A percentile compares a stretch with the other conserved stretches of the same genome.
Evolutionary conservation across 1,140 invertebrate genomes (phyloP).

Genomic region (Calephelis virginiensis): DNA sequence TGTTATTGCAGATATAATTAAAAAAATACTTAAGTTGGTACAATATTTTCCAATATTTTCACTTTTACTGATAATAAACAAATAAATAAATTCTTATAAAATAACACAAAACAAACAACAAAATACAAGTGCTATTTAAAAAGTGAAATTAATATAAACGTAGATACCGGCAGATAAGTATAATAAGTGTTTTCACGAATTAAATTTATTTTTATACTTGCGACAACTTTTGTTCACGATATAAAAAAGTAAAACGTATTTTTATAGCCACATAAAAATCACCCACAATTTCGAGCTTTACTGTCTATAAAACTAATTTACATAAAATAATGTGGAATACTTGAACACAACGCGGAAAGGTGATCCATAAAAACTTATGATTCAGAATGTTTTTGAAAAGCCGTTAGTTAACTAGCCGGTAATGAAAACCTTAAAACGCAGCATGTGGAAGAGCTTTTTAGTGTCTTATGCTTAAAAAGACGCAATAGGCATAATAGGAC

Average conservation of each 20-base stretch:
- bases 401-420: neutral
- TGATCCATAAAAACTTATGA: neutral
- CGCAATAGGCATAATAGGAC: too few relatives aligned
- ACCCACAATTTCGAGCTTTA: neutral
- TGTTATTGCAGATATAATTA: too few relatives aligned
- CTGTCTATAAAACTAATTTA: constrained; percentile 2
- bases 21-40: too few relatives aligned
- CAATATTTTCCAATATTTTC: too few relatives aligned
- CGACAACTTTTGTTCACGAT: neutral
- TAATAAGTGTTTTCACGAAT: too few relatives aligned
- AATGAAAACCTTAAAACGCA: neutral
- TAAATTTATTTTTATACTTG: neutral
- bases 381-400: neutral
- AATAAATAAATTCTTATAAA: too few relatives aligned
- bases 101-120: too few relatives aligned
- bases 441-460: too few relatives aligned
- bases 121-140: too few relatives aligned
- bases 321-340: neutral
- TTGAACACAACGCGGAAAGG: neutral
- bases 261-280: neutral
- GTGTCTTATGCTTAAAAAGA: too few relatives aligned
- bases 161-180: neutral
- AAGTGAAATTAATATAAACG: neutral
- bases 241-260: constrained; percentile 8
- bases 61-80: too few relatives aligned